Percentiles rank a stretch among this genome's conserved stretches.
phyloP scores from a whole-genome alignment of 2,888 invertebrate species.

The Cactoblastis cactorum region DNA sequence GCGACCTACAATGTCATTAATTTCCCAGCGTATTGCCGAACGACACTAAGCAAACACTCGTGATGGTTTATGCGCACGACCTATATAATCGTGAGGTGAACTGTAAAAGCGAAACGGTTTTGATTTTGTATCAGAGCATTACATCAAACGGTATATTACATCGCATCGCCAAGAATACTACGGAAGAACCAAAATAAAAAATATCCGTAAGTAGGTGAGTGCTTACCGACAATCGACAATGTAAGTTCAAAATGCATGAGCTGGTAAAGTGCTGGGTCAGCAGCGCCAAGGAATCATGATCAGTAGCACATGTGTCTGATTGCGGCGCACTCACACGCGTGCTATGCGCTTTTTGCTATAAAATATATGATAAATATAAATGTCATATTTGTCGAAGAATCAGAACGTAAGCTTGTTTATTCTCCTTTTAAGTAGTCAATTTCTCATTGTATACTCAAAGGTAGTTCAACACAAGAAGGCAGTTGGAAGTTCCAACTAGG shows the following conservation, averaged over 20 bases:
- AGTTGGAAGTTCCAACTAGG: no score
- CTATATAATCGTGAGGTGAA: neutral
- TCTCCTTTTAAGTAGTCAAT: no score
- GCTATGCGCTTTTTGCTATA: no score
- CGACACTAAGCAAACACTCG: constrained; percentile 3
- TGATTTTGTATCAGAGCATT: constrained; percentile 5
- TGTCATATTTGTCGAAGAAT: no score
- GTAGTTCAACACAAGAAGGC: no score
- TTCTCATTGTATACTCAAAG: no score
- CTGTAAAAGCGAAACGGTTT: constrained; percentile 7
- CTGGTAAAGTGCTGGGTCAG: neutral
- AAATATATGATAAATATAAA: no score
- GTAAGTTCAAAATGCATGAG: neutral
- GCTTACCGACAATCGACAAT: neutral
- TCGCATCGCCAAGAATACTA: neutral
- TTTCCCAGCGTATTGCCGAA: neutral
- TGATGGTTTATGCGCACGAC: neutral
- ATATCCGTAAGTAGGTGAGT: neutral
- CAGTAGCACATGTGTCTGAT: no score
- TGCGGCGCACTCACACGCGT: no score
- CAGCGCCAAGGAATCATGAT: neutral
- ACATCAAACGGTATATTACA: constrained; percentile 3
- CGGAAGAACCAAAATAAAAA: neutral
- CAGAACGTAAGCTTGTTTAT: no score
- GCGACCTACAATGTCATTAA: constrained; percentile 4